Conservation (phyloP, 2,113 vertebrate genomes). For the Colius striatus region DNA sequence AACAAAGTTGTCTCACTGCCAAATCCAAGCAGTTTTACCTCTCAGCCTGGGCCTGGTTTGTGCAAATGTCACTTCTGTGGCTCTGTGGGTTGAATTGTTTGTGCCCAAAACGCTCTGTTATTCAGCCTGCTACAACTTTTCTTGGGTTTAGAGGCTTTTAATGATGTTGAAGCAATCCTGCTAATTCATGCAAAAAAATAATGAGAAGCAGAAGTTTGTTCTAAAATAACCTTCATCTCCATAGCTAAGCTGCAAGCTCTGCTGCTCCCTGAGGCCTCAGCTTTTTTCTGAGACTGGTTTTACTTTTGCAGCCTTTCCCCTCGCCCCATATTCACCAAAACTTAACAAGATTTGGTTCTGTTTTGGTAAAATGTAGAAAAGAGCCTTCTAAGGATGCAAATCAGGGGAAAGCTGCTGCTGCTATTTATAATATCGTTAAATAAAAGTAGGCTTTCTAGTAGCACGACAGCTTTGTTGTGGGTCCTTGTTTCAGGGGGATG, state of each 20-base stretch:
- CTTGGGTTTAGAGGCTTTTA: accelerated
- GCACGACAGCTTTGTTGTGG: background rate
- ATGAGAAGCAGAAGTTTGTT: background rate
- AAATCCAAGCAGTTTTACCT: background rate
- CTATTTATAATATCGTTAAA: background rate
- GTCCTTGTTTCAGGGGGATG: too few relatives aligned
- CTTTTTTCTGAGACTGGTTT: too few relatives aligned
- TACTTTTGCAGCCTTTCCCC: background rate
- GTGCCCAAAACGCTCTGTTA: background rate
- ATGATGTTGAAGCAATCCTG: background rate
- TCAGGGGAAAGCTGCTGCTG: background rate
- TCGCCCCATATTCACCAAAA: too few relatives aligned
- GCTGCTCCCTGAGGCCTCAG: background rate
- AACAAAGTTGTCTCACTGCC: background rate
- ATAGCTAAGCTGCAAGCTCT: background rate
- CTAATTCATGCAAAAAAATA: background rate
- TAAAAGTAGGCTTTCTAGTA: background rate
- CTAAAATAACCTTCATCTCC: background rate
- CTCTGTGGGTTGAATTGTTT: background rate
- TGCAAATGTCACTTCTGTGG: background rate
- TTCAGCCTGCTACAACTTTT: background rate
- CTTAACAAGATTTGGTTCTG: background rate
- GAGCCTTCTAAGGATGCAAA: background rate
- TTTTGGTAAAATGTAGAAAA: background rate
- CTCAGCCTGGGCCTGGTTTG: too few relatives aligned